Evolutionary conservation across 2,888 invertebrate species (phyloP), one percentile per base, ranked within the genome.

Genomic region (Octonoba sinensis): DNA sequence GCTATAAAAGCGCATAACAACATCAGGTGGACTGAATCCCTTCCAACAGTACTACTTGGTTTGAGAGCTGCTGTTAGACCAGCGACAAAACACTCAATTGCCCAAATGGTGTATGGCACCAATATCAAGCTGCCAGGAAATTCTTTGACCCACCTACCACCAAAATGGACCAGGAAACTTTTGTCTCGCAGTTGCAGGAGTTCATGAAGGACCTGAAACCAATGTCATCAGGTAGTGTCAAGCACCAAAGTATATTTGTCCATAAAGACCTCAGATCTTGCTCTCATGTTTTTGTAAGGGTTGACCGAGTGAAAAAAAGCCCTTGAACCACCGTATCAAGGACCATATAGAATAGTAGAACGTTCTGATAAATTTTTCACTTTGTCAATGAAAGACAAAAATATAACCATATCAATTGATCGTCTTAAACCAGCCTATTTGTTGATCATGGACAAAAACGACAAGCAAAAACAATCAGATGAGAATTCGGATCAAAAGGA

Each of bases 41-140:
- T 71, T 11, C 60, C 59, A 11, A 60, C 71, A 22, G 18, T 71
- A 3, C 27, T 71, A 36, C 46, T 70, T 3, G 69, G 57, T 46
- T 8, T 70, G 18, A 57, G 69, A 70, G 20, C 57, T 22, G 24
- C 71, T 18, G 15, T 71, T 12, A 20, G 24, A 49, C 12, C 18
- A 20, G 69, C 54, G 3, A 46, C 56, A 1, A 20, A 69, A 18
- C 18, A 22, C 6, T 60, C 71, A 24, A 60, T 71, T 18, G 71
- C 71, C 44, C 64, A 64, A 73, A 62, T 64, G 72, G 44, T 73
- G n/a, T 73, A 73, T 73, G 62, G 36, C 0, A 22, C 59, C 4
- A 59, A 27, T 12, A 47, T 71, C 18, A 47, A 24, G n/a, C 15
- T 59, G 11, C 71, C 71, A 47, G 49, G 16, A 12, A 71, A 49